A percentile compares a stretch with the other conserved stretches of the same genome.
Evolutionary conservation across 2,888 invertebrate species (phyloP).

Genomic region (Empis livida): DNA sequence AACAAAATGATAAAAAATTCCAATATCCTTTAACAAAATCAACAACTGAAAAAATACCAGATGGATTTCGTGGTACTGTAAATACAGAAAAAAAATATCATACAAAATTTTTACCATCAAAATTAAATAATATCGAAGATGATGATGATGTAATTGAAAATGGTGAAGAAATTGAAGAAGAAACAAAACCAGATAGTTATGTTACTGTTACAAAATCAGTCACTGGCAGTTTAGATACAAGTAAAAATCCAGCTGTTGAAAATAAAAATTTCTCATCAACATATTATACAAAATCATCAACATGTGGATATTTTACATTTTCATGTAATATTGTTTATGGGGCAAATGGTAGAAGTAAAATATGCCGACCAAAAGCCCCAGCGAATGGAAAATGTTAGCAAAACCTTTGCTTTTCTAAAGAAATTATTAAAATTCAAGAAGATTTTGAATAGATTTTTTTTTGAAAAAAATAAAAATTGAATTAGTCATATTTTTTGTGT

Average conservation of each 20-base stretch:
- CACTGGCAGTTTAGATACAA: slow-evolving; percentile 53
- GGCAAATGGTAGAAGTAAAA: slow-evolving; percentile 62
- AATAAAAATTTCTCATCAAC: slow-evolving; percentile 64
- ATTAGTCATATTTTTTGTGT: no score
- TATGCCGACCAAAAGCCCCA: slow-evolving; percentile 69
- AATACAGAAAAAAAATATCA: slow-evolving; percentile 34
- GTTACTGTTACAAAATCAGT: slow-evolving; percentile 70
- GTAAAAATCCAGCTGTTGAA: slow-evolving; percentile 43
- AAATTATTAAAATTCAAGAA: no score
- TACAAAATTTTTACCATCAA: slow-evolving; percentile 27
- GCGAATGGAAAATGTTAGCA: slow-evolving; percentile 51
- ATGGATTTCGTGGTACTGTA: slow-evolving; percentile 33
- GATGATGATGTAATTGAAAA: slow-evolving; percentile 18
- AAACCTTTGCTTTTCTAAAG: background rate
- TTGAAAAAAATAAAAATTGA: no score
- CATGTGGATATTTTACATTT: slow-evolving; percentile 77
- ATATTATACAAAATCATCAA: slow-evolving; percentile 75
- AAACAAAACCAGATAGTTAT: slow-evolving; percentile 47
- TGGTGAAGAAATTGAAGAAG: slow-evolving; percentile 16
- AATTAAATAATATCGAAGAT: slow-evolving; percentile 9
- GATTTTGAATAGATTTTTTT: no score
- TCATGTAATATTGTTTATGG: slow-evolving; percentile 70
- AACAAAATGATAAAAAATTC: slow-evolving; percentile 27
- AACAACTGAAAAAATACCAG: slow-evolving; percentile 31
- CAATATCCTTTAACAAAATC: slow-evolving; percentile 16